Percentiles rank a stretch among this genome's conserved stretches.
Conservation (phyloP, 2,888 invertebrate genomes). For the Gymnosoma rotundatum region DNA sequence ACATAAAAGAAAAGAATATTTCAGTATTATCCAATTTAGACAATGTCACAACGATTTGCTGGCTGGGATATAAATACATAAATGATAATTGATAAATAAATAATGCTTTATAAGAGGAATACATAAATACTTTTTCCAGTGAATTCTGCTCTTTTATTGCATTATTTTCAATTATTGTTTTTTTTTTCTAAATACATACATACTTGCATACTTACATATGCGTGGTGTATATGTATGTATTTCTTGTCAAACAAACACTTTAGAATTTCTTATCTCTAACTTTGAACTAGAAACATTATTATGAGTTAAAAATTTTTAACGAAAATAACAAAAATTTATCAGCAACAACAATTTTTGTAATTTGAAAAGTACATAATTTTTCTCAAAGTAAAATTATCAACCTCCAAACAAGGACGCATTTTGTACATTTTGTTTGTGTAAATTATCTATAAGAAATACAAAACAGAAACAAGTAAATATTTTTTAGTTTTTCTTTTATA, state of each 20-base stretch:
- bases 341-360: slow-evolving; percentile 23
- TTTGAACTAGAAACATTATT: slow-evolving; percentile 28
- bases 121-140: slow-evolving; percentile 17
- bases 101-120: too few species aligned
- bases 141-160: slow-evolving; percentile 13
- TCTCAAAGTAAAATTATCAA: background rate
- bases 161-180: slow-evolving; percentile 28
- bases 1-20: too few species aligned
- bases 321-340: slow-evolving; percentile 9
- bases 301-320: slow-evolving; percentile 16
- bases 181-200: background rate
- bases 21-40: too few species aligned
- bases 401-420: background rate
- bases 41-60: too few species aligned
- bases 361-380: background rate
- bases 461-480: too few species aligned
- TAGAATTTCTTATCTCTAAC: slow-evolving; percentile 33
- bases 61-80: background rate
- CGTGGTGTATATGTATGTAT: too few species aligned
- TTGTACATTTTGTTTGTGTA: too few species aligned
- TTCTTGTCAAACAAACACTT: background rate
- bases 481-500: too few species aligned
- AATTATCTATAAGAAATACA: too few species aligned
- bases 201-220: too few species aligned
- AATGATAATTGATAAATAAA: background rate